phyloP scores from a whole-genome alignment of 2,797 vertebrate species.

The Acropternis orthonyx region DNA sequence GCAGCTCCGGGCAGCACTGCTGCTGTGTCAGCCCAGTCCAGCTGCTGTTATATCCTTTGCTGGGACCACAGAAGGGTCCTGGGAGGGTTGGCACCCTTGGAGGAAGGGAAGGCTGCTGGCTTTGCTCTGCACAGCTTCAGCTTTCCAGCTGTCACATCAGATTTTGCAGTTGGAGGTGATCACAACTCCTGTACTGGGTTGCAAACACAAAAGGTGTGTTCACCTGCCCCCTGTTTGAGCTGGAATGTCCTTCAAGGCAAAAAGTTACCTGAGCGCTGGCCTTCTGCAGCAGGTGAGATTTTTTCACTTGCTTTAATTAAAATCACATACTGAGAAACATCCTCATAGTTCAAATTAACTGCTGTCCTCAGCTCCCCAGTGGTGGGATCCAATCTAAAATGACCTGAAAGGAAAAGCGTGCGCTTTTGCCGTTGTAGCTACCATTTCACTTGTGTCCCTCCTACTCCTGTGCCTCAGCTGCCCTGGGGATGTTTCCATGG shows the following conservation, averaged over 20 bases:
- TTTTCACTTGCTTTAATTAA: slow-evolving; percentile 39
- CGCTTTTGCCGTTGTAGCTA: neutral
- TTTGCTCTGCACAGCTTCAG: neutral
- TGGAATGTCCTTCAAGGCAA: neutral
- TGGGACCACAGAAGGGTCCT: neutral
- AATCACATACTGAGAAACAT: slow-evolving; percentile 50
- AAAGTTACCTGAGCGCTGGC: slow-evolving; percentile 31
- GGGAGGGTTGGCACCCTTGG: neutral
- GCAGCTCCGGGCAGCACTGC: neutral
- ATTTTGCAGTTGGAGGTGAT: neutral
- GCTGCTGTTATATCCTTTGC: neutral
- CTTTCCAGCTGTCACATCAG: neutral
- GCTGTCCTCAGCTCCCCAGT: slow-evolving; percentile 64
- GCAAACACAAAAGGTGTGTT: neutral
- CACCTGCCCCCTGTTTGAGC: neutral
- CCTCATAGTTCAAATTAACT: slow-evolving; percentile 56
- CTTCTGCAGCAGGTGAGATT: neutral
- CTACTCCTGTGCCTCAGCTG: neutral
- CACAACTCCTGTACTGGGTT: neutral
- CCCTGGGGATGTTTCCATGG: neutral
- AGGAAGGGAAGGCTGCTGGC: neutral
- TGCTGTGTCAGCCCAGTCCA: neutral
- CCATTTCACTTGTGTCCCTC: neutral
- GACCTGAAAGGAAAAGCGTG: slow-evolving; percentile 11
- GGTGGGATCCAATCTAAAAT: slow-evolving; percentile 50